These are phyloP conservation scores for Tokudaia tokunoshimensis DNA, from an alignment of 2,797 vertebrate genomes.

Conservation along the genomic window DNA sequence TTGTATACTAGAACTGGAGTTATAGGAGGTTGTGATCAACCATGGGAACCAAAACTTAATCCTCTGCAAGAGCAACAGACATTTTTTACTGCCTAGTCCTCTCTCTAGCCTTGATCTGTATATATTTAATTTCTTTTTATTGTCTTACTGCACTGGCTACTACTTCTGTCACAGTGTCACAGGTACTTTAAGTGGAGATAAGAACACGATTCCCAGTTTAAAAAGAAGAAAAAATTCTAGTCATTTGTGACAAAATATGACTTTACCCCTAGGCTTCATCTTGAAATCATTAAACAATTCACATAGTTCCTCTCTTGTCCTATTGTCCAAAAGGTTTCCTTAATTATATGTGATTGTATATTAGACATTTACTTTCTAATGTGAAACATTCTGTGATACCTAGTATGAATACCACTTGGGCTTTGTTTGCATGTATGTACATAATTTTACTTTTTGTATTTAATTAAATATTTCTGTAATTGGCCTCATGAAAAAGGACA, in stretches of 20 bases:
- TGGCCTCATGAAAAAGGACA: not conserved
- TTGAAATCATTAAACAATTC: not conserved
- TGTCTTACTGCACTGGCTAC: not conserved
- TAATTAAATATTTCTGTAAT: not conserved
- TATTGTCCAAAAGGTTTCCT: not conserved
- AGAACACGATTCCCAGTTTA: not conserved
- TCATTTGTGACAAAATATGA: not conserved
- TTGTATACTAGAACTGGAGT: not conserved
- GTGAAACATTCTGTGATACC: not conserved
- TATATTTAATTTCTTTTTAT: not conserved
- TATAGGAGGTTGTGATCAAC: not conserved
- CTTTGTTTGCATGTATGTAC: not conserved
- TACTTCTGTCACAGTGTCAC: not conserved
- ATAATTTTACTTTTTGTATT: not conserved
- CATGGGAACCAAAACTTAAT: not conserved
- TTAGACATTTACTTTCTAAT: not conserved
- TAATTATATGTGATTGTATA: not conserved
- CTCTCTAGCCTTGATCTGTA: not conserved
- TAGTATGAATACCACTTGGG: not conserved
- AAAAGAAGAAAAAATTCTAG: not conserved
- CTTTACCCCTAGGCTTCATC: not conserved
- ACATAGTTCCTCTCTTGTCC: too few relatives aligned
- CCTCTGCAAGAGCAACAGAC: not conserved
- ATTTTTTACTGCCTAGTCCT: not conserved
- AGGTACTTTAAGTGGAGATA: not conserved